Evolutionary conservation across 2,797 vertebrate species (phyloP).

Genomic region (Lutjanus argentimaculatus): DNA sequence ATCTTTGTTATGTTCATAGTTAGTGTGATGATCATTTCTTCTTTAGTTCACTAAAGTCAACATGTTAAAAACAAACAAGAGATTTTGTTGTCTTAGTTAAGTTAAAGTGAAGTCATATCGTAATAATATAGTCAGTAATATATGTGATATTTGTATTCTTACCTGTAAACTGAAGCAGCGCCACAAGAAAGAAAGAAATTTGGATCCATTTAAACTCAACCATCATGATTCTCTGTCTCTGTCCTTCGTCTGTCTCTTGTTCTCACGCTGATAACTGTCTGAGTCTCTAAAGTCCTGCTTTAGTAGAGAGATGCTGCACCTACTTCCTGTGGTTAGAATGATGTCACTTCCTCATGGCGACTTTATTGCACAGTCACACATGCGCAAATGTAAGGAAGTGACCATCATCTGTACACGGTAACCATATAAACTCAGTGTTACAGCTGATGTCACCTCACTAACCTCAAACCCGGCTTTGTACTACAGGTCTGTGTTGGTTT

Average conservation of each 20-base stretch:
- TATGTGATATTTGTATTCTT: not conserved
- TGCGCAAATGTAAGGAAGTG: too few relatives aligned
- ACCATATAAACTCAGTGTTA: too few relatives aligned
- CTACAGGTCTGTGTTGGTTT: too few relatives aligned
- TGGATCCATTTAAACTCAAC: not conserved
- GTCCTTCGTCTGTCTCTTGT: too few relatives aligned
- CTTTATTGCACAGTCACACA: too few relatives aligned
- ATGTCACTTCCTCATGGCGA: not conserved
- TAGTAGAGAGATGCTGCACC: not conserved
- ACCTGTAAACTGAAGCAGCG: not conserved
- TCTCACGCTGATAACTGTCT: too few relatives aligned
- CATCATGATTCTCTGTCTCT: too few relatives aligned
- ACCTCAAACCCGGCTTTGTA: too few relatives aligned
- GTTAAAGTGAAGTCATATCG: too few relatives aligned
- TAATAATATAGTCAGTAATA: not conserved
- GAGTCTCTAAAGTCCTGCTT: too few relatives aligned
- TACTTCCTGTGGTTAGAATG: not conserved
- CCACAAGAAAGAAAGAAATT: not conserved
- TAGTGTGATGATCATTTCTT: not conserved
- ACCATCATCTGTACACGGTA: too few relatives aligned
- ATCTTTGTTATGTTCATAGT: not conserved
- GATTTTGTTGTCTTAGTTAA: not conserved
- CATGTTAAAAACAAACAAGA: not conserved
- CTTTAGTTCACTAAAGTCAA: not conserved
- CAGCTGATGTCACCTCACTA: too few relatives aligned